These are phyloP conservation scores for Maniola jurtina DNA, from an alignment of 1,140 invertebrate genomes.

Conservation along the genomic window DNA sequence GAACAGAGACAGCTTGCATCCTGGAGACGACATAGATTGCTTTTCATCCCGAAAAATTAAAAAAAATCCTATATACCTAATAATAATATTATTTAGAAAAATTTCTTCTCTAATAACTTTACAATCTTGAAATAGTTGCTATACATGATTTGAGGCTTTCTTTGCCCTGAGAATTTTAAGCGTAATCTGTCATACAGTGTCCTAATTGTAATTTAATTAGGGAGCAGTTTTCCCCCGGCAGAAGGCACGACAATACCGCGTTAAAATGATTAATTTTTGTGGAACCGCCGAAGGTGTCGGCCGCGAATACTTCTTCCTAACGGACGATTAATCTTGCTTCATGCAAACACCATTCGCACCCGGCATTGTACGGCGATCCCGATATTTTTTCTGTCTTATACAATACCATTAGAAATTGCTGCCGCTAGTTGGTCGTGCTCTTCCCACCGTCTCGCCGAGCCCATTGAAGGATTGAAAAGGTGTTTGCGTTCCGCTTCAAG, in stretches of 20 bases:
- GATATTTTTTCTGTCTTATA: slow-evolving; percentile 73
- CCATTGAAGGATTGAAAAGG: slow-evolving; percentile 76
- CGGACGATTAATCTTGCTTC: slow-evolving; percentile 71
- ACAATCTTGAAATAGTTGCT: too few relatives aligned
- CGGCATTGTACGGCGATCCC: slow-evolving; percentile 64
- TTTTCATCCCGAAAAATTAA: too few relatives aligned
- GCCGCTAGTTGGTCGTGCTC: slow-evolving; percentile 67
- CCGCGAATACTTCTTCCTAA: slow-evolving; percentile 51
- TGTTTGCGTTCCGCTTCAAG: slow-evolving; percentile 67
- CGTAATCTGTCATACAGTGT: slow-evolving; percentile 67
- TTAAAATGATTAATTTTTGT: slow-evolving; percentile 77
- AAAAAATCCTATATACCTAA: too few relatives aligned
- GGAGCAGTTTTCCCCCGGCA: slow-evolving; percentile 65
- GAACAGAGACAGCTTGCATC: too few relatives aligned
- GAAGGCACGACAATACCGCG: slow-evolving; percentile 65
- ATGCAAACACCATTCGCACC: slow-evolving; percentile 58
- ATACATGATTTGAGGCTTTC: neutral
- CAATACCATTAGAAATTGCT: slow-evolving; percentile 75
- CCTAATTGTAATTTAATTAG: slow-evolving; percentile 77
- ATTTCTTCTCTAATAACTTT: too few relatives aligned
- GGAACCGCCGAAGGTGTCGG: slow-evolving; percentile 50
- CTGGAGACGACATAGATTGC: too few relatives aligned
- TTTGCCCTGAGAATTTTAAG: slow-evolving; percentile 34
- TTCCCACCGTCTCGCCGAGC: slow-evolving; percentile 59
- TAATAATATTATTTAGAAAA: too few relatives aligned